Evolutionary conservation across 1,140 invertebrate species (phyloP).

Genomic region (Drosophila biarmipes): DNA sequence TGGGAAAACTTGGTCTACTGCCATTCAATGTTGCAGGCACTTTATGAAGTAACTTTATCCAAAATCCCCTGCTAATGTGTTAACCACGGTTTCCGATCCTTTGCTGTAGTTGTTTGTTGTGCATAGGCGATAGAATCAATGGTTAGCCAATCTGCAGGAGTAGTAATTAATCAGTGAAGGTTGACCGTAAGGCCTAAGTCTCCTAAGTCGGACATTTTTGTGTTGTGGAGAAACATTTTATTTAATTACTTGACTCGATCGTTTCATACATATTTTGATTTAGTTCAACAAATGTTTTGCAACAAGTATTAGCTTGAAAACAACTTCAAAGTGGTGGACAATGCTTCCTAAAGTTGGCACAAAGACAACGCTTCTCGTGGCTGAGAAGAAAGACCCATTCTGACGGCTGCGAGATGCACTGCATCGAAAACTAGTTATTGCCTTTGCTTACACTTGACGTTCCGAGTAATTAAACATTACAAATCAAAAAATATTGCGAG

Average conservation of each 20-base stretch:
- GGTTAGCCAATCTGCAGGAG: background rate
- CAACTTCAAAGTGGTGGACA: constrained; percentile 6
- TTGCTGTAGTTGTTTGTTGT: constrained; percentile 19
- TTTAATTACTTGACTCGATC: constrained; percentile 15
- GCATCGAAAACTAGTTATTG: background rate
- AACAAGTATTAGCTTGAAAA: constrained; percentile 59
- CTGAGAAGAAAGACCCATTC: background rate
- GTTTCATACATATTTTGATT: constrained; percentile 8
- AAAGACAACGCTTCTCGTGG: background rate
- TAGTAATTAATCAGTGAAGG: background rate
- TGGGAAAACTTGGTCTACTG: too few relatives aligned
- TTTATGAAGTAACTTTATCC: background rate
- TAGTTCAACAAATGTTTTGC: constrained; percentile 23
- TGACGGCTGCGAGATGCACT: constrained; percentile 6
- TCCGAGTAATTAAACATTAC: background rate
- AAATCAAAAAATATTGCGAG: background rate
- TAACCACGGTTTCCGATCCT: background rate
- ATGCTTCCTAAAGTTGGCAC: constrained; percentile 1
- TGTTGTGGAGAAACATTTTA: constrained; percentile 20
- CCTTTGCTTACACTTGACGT: constrained; percentile 4
- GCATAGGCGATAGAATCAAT: background rate
- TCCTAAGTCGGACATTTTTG: background rate
- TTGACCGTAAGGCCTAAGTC: background rate
- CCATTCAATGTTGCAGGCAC: too few relatives aligned
- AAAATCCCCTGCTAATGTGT: background rate